phyloP scores from a whole-genome alignment of 2,797 vertebrate species.

The Chiloscyllium punctatum region DNA sequence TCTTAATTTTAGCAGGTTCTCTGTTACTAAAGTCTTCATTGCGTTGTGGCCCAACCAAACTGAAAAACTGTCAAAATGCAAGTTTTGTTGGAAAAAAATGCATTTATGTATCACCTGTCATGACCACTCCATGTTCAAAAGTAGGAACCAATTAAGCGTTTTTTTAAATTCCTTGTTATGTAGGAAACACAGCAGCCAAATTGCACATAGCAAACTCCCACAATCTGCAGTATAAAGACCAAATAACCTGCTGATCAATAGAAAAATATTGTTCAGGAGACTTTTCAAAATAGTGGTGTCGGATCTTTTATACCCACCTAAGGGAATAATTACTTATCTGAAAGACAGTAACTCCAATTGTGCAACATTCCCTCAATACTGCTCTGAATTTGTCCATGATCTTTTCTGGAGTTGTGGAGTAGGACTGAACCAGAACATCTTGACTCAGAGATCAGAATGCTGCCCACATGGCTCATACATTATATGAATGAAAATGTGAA shows the following conservation, averaged over 20 bases:
- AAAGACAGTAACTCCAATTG: background rate
- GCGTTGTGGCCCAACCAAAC: background rate
- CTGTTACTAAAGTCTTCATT: background rate
- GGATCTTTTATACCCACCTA: background rate
- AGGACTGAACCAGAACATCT: too few species aligned
- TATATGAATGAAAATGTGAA: background rate
- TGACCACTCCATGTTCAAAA: background rate
- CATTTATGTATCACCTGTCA: background rate
- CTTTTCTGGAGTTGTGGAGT: background rate
- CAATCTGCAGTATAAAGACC: background rate
- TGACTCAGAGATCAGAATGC: background rate
- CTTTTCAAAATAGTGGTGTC: background rate
- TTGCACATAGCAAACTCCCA: background rate
- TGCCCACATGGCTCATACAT: background rate
- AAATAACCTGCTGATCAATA: background rate
- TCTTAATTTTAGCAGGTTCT: background rate
- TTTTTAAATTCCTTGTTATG: background rate
- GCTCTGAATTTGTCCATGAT: background rate
- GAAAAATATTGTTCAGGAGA: background rate
- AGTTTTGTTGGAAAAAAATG: background rate
- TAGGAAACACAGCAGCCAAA: background rate
- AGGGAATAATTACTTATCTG: background rate
- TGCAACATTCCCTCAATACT: background rate
- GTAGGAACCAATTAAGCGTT: background rate
- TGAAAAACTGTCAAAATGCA: background rate